Evolutionary conservation across 2,113 vertebrate species (phyloP), one percentile per base, ranked within the genome.

Genomic region (Bos javanicus): DNA sequence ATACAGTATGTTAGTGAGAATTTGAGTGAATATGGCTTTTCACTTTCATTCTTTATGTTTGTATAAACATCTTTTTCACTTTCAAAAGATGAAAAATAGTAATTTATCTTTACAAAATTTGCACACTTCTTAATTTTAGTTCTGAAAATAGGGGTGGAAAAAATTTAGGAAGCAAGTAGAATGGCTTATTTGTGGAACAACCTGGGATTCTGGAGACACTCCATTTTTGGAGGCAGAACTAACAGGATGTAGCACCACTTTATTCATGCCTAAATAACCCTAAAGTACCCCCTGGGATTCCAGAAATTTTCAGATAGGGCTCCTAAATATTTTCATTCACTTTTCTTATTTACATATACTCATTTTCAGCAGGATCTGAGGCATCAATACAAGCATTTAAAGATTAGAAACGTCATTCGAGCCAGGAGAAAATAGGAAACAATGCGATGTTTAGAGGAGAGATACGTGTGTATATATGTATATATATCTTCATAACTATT

Each of bases 81-180:
- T 94, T 94, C 33, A 87, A 93, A 90, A 87, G 8, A 56, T 59
- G 33, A 97, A 56, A 86, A 89, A 78, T 7, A 54, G 28, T 59
- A 48, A 91, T 46, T 94, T 92, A 80, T 87, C 23, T 95, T 92
- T n/a, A 96, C 2, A 85, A 33, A 96, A 93, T 90, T 90, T 76
- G 15, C 4, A 87, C 52, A 25, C 2, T 39, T 7, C 26, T 87
- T 83, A 87, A 76, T 86, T 87, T 94, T 74, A 62, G 54, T 80
- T 25, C 26, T 84, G 4, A 88, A 74, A 93, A 83, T 30, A 91
- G 81, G 19, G 16, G 48, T 8, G 2, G 25, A 94, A 94, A 90
- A 87, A 81, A 13, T 71, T 91, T 57, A 87, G 12, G 62, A 94
- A 91, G 6, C 48, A 90, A 90, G 26, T 60, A 81, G 33, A 76